Evolutionary conservation across 2,888 invertebrate genomes (phyloP), one percentile per base, ranked within the genome.

Genomic region (Stictocephala bisonia): DNA sequence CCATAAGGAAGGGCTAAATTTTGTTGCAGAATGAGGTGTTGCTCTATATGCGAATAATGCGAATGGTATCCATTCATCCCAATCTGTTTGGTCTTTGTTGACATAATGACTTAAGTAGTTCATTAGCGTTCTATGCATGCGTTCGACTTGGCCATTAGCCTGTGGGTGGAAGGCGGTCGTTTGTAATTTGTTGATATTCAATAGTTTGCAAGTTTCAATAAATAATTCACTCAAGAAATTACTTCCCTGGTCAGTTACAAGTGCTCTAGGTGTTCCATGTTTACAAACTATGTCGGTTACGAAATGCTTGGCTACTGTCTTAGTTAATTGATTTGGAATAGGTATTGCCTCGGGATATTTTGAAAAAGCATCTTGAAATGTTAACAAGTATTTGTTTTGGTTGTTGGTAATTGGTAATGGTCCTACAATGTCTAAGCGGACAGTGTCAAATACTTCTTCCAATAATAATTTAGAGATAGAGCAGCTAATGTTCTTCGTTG

Each of bases 101-200:
- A 53, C 53, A 53, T 53, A 53, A n/a, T 53, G 53, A n/a, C 53
- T 53, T 53, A 53, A 13, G 26, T 53, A 53, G 9, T 22, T 26
- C 26, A 53, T 53, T 53, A 53, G n/a, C 6, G 53, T 53, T 24
- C 26, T 53, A n/a, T 53, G 53, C 9, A 24, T 53, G 4, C 24
- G 20, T 53, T 53, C 53, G 4, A 53, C 53, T 53, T 53, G 53
- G 3, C 53, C 53, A 15, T 53, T 53, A 3, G 53, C 26, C 13
- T 53, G 27, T 24, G 53, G 53, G n/a, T 53, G 53, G 24, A 53
- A 53, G 9, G 24, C 53, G 15, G 53, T 53, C 3, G 53, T 53
- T 9, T 26, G 22, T 53, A 53, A 2, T 24, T 53, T 53, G 4
- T 53, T 53, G 7, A 53, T 53, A 53, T n/a, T 20, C 6, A 53